These are phyloP conservation scores for Morpho achilles DNA, from an alignment of 2,888 invertebrate genomes.

Conservation along the genomic window DNA sequence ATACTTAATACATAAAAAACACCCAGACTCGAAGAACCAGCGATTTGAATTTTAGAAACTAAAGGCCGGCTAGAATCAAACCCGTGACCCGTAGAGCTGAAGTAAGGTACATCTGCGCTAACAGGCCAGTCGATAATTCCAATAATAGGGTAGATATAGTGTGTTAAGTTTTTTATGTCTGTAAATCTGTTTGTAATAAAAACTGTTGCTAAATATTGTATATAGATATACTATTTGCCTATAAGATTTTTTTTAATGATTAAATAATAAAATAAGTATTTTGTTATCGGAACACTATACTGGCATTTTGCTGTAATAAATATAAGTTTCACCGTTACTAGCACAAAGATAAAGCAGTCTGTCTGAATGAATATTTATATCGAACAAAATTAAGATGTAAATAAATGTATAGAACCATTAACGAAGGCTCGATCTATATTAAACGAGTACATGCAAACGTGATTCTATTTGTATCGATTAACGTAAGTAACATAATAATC, in stretches of 20 bases:
- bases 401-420: conserved; percentile 58
- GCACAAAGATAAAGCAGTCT: conserved; percentile 47
- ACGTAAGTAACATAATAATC: conserved; percentile 27
- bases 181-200: too few relatives aligned
- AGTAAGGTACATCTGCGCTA: too few relatives aligned
- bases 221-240: too few relatives aligned
- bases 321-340: conserved; percentile 37
- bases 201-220: too few relatives aligned
- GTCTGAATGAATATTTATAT: conserved; percentile 59
- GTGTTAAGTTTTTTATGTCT: too few relatives aligned
- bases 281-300: conserved; percentile 13
- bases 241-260: background rate
- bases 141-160: too few relatives aligned
- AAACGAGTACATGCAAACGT: conserved; percentile 35
- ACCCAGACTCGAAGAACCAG: too few relatives aligned
- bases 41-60: too few relatives aligned
- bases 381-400: conserved; percentile 57
- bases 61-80: too few relatives aligned
- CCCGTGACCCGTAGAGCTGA: too few relatives aligned
- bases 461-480: conserved; percentile 33
- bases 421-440: conserved; percentile 44
- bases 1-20: too few relatives aligned
- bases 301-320: conserved; percentile 36
- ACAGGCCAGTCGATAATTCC: too few relatives aligned
- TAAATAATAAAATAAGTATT: background rate